Base-by-base conservation (phyloP, 2,113 vertebrate species). In the Ramphastos sulfuratus region DNA sequence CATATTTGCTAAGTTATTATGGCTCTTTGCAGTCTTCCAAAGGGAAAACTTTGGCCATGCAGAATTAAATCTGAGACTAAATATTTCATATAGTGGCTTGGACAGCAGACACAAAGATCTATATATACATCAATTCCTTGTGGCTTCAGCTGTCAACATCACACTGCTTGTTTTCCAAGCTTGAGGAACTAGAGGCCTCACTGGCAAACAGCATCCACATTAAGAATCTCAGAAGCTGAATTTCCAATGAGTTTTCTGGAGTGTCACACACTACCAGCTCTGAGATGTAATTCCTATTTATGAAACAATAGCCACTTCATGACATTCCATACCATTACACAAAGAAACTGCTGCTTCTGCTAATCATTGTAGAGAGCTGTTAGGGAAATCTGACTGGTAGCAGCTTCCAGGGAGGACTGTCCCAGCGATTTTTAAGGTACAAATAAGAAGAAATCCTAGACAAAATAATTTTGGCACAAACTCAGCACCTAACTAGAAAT, bases 1-100 rank as follows among this genome's bases (percentile, higher is more conserved):
- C 66, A 79, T 89, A 92, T 95, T 92, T 93, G 82, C 70, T 89
- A 82, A 90, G 92, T 94, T 94, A 93, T 90, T 96, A 96, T 79
- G 77, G 83, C 79, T 89, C 86, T 93, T n/a, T 92, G 66, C 84
- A 96, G 77, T 70, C 66, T 93, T 93, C 86, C 86, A 87, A 85
- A 84, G 71, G 89, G 95, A 94, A 92, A 95, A 79, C 63, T 95
- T 90, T 33, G 71, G 55, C 89, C 67, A 79, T 56, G 55, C 59
- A 85, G 87, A 94, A 89, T 92, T 95, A 89, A 96, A 82, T 85
- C 63, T 79, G 66, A 69, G 66, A 84, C 91, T 90, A 95, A 96
- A 89, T 94, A 95, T 90, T 95, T 92, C 77, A 89, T 70, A 9
- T 84, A 92, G 74, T 89, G 91, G 73, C 46, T 89, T 95, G 89